Base-by-base conservation (phyloP, 2,113 vertebrate genomes). In the Rhinolophus sinicus region DNA sequence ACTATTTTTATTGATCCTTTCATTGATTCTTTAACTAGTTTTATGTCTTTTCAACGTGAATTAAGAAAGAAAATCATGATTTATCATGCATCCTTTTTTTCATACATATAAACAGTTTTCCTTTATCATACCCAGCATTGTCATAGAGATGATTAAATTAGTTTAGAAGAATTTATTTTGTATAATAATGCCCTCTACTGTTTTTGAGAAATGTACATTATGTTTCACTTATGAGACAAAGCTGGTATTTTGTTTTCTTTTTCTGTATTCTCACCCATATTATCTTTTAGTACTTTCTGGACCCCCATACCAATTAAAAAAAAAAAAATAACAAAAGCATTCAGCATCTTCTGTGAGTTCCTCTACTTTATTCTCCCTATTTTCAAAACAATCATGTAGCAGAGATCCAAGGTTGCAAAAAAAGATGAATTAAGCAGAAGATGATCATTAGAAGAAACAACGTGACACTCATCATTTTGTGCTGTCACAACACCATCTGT, bases 401-500 rank as follows among this genome's bases (percentile, higher is more conserved):
- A 38, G 50, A 89, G 5, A 64, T 78, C 35, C 40, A 78, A 40
- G 40, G 28, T 86, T 54, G 70, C 88, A 65, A 47, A 80, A 13
- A 21, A 88, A 87, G 83, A 96, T 82, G 90, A 87, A 91, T 18
- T 83, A 33, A 94, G 35, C 54, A 24, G 33, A 94, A 95, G 83
- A 93, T 81, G 12, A 94, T 84, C 33, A 96, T 98, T 95, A 95
- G 56, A 75, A 93, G 95, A 82, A 93, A 94, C 64, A 88, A 93
- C 50, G 50, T 95, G 97, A 90, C 88, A 91, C 35, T n/a, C 88
- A 38, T 86, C 90, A 97, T 35, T 86, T 38, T 93, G 62, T 72
- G 78, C 44, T 90, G 50, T 76, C 93, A 93, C 33, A 90, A 60
- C 58, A 97, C 88, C 86, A 98, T 12, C 81, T 89, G 97, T 83